phyloP scores from a whole-genome alignment of 2,113 vertebrate genomes.

The Tragulus kanchil region DNA sequence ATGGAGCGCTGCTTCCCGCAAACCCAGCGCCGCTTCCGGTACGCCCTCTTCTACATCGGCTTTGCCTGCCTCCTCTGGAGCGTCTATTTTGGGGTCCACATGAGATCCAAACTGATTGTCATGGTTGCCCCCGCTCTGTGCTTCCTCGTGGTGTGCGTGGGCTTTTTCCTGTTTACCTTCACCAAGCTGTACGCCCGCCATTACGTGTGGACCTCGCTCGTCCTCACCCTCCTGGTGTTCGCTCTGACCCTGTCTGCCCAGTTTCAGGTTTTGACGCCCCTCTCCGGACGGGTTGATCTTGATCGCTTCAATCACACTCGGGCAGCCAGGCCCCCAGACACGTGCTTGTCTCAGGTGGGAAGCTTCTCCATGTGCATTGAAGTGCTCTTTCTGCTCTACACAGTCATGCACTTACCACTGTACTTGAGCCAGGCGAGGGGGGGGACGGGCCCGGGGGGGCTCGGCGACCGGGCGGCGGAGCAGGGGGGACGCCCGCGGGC shows the following conservation, averaged over 20 bases:
- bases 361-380: slow-evolving; percentile 98
- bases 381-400: slow-evolving; percentile 96
- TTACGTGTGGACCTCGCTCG: slow-evolving; percentile 93
- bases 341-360: slow-evolving; percentile 96
- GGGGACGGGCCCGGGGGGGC: too few species aligned
- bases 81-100: slow-evolving; percentile 93
- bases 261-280: slow-evolving; percentile 89
- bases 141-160: slow-evolving; percentile 92
- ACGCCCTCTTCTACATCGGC: slow-evolving; percentile 95
- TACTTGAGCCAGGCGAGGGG: too few species aligned
- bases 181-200: slow-evolving; percentile 92
- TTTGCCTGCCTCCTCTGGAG: slow-evolving; percentile 94
- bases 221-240: slow-evolving; percentile 93
- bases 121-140: slow-evolving; percentile 91
- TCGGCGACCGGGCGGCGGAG: too few species aligned
- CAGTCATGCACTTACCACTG: slow-evolving; percentile 96
- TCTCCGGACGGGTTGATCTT: slow-evolving; percentile 84
- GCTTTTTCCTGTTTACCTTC: slow-evolving; percentile 95
- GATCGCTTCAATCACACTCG: slow-evolving; percentile 84
- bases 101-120: slow-evolving; percentile 87
- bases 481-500: too few species aligned
- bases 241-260: slow-evolving; percentile 94
- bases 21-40: slow-evolving; percentile 96
- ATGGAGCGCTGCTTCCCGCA: slow-evolving; percentile 98
- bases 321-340: slow-evolving; percentile 63